Base-by-base conservation (phyloP, 2,888 invertebrate species). In the Craniophora ligustri region DNA sequence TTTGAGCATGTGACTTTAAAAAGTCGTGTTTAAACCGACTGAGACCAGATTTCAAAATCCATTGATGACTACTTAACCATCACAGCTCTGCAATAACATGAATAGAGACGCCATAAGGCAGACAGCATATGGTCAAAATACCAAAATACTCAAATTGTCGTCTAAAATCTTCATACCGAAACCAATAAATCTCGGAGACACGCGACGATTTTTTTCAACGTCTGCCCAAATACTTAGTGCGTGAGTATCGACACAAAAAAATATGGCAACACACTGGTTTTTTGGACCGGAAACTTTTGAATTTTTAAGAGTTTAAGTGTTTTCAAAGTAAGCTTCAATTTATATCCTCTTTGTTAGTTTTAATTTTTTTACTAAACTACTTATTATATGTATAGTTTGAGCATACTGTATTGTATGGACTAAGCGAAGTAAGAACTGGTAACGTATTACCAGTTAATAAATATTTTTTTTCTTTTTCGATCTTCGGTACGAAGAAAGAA, bases 151-250 rank as follows among this genome's bases (percentile, higher is more conserved):
- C 48, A 34, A 42, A 67, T 55, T 36, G 57, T 23, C 47, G 42
- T 30, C 39, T 18, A 1, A 15, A 5, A 49, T 36, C 45, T 34
- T 34, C 7, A 36, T 44, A 28, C 35, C 30, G 6, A 34, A n/a
- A 21, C 5, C 10, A 23, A 73, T 71, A 71, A 73, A 71, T 71
- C 70, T 69, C 36, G 0, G 3, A 21, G 59, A 61, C 71, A 71
- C 71, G 74, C 73, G 71, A 65, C 70, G 51, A 53, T 28, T 34
- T 64, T 69, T 69, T 57, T 55, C 26, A 34, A 11, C 36, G 70
- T 73, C 70, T 70, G 42, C 48, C 57, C 46, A 55, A 73, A 38
- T 36, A 47, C 47, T 54, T 47, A 32, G 2, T 21, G 14, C 11
- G 53, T 32, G 35, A 50, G 19, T 18, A 19, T 41, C 31, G 49